Base-by-base conservation (phyloP, 2,113 vertebrate species). In the Pionites leucogaster region DNA sequence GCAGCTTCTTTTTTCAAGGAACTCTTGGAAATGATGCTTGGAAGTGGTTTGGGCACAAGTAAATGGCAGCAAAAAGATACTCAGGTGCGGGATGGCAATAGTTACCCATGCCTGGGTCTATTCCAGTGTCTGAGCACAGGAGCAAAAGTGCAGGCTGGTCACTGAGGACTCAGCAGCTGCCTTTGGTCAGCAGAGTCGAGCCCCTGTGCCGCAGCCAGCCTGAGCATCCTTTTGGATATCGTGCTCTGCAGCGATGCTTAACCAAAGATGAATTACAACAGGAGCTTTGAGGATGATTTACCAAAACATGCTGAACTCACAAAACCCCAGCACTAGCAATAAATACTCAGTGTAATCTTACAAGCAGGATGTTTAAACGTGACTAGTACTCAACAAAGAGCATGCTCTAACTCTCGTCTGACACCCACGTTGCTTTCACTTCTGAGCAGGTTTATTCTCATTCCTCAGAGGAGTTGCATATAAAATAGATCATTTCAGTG, bases 241-340 rank as follows among this genome's bases (percentile, higher is more conserved):
- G 2, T 2, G 9, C 82, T 67, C 27, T 28, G 75, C 82, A 60
- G 76, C 1, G 5, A 9, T 27, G 76, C 64, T 92, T 77, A 93
- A 63, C 82, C 50, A 50, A 86, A 82, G 68, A 86, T 74, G 85
- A 96, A 90, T 93, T 93, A 84, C 82, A 75, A 19, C 41, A 65
- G 74, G 57, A 80, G 57, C 72, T 53, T 27, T 59, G 83, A 87
- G 81, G 53, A 22, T 68, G 86, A 88, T 93, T 93, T 63, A 94
- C 88, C 67, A 84, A 82, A 95, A 91, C 44, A 77, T 72, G 70
- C 92, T 95, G 93, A 96, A 92, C 78, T 84, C 81, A 85, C 92
- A 87, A 63, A 84, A 93, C 86, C 52, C 88, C 65, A 44, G 25
- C 52, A 33, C 29, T 31, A 59, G 65, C 70, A 37, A 85, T 94